Evolutionary conservation across 2,797 vertebrate species (phyloP).

Genomic region (Psittacula echo): DNA sequence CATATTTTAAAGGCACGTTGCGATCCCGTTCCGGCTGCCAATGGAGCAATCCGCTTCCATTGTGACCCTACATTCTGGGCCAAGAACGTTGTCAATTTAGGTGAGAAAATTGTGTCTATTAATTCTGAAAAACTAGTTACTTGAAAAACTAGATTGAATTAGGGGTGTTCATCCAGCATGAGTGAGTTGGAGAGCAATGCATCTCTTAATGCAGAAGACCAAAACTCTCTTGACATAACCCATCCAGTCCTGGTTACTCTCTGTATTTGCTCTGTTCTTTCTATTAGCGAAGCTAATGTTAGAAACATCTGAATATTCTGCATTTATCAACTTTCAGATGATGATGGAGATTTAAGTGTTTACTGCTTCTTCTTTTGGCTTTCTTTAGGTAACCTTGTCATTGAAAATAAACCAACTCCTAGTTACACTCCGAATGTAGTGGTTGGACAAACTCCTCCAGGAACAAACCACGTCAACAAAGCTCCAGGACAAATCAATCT

Average conservation of each 20-base stretch:
- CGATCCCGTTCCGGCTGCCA: constrained; percentile 93
- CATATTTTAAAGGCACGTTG: constrained; percentile 93
- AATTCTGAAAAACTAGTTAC: background rate
- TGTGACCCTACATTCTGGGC: constrained; percentile 99
- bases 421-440: constrained; percentile 88
- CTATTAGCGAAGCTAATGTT: background rate
- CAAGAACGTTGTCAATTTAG: constrained; percentile 98
- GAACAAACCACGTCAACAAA: constrained; percentile 88
- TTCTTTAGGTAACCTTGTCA: constrained; percentile 91
- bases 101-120: constrained; percentile 75
- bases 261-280: background rate
- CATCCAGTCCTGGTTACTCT: background rate
- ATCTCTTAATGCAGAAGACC: background rate
- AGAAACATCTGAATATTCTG: background rate
- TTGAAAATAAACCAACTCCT: constrained; percentile 91
- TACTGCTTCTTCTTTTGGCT: background rate
- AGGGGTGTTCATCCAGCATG: background rate
- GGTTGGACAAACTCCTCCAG: constrained; percentile 88
- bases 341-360: background rate
- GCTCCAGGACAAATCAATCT: constrained; percentile 95
- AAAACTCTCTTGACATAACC: background rate
- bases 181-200: background rate
- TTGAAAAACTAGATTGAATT: background rate
- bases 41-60: constrained; percentile 95
- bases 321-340: background rate